Evolutionary conservation across 2,113 vertebrate genomes (phyloP), one percentile per base, ranked within the genome.

Genomic region (Grallaria varia): DNA sequence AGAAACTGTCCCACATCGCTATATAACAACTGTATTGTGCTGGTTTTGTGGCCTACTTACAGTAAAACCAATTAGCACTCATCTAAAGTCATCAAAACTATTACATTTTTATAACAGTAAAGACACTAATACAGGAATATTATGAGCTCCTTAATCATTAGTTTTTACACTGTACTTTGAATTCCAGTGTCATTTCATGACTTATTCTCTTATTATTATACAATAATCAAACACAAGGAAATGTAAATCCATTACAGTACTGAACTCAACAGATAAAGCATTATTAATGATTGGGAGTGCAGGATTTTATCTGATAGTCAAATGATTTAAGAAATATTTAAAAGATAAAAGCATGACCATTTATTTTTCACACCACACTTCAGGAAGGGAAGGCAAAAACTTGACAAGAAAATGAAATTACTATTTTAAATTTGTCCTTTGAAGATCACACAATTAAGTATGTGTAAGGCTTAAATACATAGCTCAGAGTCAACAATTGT

Each of bases 281-380:
- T 25, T 33, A 64, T 6, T 35, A 79, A 60, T 47, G 23, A 66
- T 15, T 19, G 1, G 0, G 8, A 7, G 4, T 4, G 1, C 4
- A 28, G 33, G 33, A 58, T 64, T 79, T 72, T 72, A 52, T 73
- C 10, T 23, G 21, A 77, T 9, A 86, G 6, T 3, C 1, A 84
- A 87, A 69, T 71, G 1, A 42, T 47, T 27, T 8, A 20, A 39
- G 10, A 50, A 17, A 20, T 6, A 3, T 37, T 92, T 24, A 3
- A 80, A 87, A 77, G 82, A 75, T 18, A 73, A 55, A 79, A 18
- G 42, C 8, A 60, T 73, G 58, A 17, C 8, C 5, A 47, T 78
- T 91, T 75, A 27, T 71, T 95, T 89, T 87, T 80, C 23, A 59
- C 2, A 16, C 6, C 17, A 63, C 2, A 6, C 12, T 18, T 39